Evolutionary conservation across 2,888 invertebrate genomes (phyloP).

Genomic region (Beris chalybata): DNA sequence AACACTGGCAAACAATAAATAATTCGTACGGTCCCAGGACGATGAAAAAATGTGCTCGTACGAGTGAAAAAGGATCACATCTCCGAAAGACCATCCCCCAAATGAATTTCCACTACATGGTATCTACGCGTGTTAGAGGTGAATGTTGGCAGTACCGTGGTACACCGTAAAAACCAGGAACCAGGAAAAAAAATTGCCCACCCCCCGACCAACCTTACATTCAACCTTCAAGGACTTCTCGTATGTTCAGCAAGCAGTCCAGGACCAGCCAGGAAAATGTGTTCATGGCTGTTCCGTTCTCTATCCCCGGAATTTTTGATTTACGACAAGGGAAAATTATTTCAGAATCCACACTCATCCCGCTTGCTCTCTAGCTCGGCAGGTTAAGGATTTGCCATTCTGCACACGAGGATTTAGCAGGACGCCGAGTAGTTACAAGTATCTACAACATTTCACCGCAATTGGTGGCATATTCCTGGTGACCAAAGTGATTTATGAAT

Average conservation of each 20-base stretch:
- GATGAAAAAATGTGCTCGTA: too few species aligned
- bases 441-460: constrained; percentile 19
- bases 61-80: too few species aligned
- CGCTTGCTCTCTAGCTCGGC: background rate
- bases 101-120: too few species aligned
- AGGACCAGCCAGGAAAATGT: background rate
- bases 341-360: constrained; percentile 13
- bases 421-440: constrained; percentile 4
- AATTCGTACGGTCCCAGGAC: constrained; percentile 10
- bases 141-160: too few species aligned
- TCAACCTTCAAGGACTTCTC: background rate
- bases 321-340: constrained; percentile 20
- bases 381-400: background rate
- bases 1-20: constrained; percentile 23
- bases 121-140: too few species aligned
- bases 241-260: background rate
- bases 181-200: too few species aligned
- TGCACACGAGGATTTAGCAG: constrained; percentile 10
- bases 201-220: too few species aligned
- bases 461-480: constrained; percentile 22
- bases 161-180: too few species aligned
- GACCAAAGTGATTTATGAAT: constrained; percentile 32
- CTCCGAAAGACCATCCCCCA: too few species aligned
- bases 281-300: background rate
- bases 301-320: constrained; percentile 14